Percentiles rank a stretch among this genome's conserved stretches.
Conservation (phyloP, 2,888 invertebrate genomes). For the Leptinotarsa juncta region DNA sequence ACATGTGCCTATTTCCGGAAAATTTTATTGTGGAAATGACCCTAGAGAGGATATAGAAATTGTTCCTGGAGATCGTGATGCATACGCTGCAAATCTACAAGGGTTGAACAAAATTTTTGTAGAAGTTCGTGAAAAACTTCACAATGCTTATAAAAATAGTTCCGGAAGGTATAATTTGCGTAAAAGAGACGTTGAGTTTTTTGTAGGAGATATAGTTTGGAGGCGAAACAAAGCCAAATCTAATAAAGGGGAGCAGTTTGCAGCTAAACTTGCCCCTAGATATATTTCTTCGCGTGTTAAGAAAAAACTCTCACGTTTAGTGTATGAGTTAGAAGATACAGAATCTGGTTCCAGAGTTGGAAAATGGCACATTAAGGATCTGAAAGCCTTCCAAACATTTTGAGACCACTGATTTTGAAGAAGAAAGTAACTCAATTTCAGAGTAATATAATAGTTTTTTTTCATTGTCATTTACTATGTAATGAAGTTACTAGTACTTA, state of each 20-base stretch:
- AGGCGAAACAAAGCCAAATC: not conserved
- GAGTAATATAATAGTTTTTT: no score
- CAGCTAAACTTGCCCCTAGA: not conserved
- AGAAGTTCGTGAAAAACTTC: not conserved
- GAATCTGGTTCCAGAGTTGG: no score
- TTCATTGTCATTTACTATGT: no score
- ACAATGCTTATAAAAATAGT: not conserved
- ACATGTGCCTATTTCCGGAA: not conserved
- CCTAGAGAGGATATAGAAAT: not conserved
- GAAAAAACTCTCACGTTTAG: not conserved
- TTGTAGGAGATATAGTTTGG: not conserved
- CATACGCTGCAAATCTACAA: not conserved
- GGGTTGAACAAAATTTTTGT: not conserved
- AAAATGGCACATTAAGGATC: no score
- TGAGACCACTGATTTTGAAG: no score
- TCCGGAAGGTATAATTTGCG: not conserved
- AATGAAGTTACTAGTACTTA: no score
- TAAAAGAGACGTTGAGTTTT: not conserved
- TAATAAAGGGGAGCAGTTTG: not conserved
- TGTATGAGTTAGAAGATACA: not conserved
- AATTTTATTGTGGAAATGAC: not conserved
- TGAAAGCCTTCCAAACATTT: no score
- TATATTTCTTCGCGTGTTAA: not conserved
- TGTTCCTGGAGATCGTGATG: not conserved
- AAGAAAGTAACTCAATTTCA: no score